These are phyloP conservation scores for Podilymbus podiceps DNA, from an alignment of 2,113 vertebrate species.

Conservation along the genomic window DNA sequence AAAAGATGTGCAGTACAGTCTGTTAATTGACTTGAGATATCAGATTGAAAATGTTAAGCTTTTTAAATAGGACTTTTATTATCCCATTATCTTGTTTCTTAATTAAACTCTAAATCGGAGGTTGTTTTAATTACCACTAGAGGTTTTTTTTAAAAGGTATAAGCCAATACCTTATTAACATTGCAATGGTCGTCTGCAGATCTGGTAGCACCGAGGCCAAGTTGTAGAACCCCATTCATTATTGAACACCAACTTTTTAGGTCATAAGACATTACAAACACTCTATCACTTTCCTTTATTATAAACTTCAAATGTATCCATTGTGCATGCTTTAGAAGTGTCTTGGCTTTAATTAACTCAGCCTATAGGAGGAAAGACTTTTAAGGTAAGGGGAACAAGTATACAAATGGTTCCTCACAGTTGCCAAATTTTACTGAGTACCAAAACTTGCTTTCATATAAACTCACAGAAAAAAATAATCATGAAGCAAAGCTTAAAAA, in stretches of 20 bases:
- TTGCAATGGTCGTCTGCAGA: background rate
- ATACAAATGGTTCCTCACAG: background rate
- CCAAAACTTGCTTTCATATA: background rate
- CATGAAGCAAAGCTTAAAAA: background rate
- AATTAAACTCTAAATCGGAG: slow-evolving; percentile 22
- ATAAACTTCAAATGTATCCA: background rate
- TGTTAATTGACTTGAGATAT: background rate
- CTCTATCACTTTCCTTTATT: background rate
- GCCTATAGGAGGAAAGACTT: background rate
- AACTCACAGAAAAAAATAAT: background rate
- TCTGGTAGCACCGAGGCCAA: background rate
- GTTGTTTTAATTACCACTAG: slow-evolving; percentile 19
- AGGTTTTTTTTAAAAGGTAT: background rate
- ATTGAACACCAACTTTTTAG: background rate
- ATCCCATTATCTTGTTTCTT: slow-evolving; percentile 6
- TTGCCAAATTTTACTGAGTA: background rate
- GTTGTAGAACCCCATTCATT: background rate
- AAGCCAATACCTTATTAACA: background rate
- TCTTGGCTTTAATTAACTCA: slow-evolving; percentile 27
- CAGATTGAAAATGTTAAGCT: background rate
- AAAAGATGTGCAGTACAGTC: background rate
- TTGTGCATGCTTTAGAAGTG: background rate
- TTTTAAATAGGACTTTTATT: slow-evolving; percentile 35
- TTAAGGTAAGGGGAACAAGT: background rate
- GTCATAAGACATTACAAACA: background rate